Conservation (phyloP, 2,888 invertebrate genomes). For the Lampropteryx suffumata region DNA sequence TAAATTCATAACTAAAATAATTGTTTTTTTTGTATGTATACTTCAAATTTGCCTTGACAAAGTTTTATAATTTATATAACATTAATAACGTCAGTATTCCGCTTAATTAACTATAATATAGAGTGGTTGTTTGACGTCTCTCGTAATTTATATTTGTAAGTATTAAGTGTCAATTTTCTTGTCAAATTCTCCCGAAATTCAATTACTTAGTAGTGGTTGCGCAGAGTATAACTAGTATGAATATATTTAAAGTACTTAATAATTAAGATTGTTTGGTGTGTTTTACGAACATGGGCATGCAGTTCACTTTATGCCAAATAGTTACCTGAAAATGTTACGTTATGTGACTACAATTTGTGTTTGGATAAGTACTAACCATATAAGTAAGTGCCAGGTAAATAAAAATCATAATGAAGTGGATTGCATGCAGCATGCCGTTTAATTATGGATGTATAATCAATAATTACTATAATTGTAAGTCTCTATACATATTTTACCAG, state of each 20-base stretch:
- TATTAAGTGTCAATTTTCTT: conserved; percentile 77
- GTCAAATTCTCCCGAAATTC: conserved; percentile 83
- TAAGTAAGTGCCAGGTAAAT: too few species aligned
- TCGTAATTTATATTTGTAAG: conserved; percentile 61
- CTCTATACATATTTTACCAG: conserved; percentile 47
- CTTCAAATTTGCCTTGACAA: too few species aligned
- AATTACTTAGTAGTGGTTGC: conserved; percentile 77
- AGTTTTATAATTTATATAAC: too few species aligned
- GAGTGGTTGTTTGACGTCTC: conserved; percentile 29
- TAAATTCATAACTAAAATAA: too few species aligned
- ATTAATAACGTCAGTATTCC: too few species aligned
- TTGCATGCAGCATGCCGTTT: conserved; percentile 43
- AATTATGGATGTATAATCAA: conserved; percentile 29
- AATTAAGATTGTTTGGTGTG: conserved; percentile 47
- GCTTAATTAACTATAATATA: too few species aligned
- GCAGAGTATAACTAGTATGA: conserved; percentile 43
- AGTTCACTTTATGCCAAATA: conserved; percentile 14
- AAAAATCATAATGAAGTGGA: too few species aligned
- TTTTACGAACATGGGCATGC: conserved; percentile 37
- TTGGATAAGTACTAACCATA: too few species aligned
- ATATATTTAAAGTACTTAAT: conserved; percentile 27
- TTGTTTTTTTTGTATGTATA: too few species aligned
- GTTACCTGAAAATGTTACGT: conserved; percentile 9
- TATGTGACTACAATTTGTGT: too few species aligned
- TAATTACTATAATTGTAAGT: conserved; percentile 38